These are phyloP conservation scores for Poecilia picta DNA, from an alignment of 2,797 vertebrate species.

Conservation along the genomic window DNA sequence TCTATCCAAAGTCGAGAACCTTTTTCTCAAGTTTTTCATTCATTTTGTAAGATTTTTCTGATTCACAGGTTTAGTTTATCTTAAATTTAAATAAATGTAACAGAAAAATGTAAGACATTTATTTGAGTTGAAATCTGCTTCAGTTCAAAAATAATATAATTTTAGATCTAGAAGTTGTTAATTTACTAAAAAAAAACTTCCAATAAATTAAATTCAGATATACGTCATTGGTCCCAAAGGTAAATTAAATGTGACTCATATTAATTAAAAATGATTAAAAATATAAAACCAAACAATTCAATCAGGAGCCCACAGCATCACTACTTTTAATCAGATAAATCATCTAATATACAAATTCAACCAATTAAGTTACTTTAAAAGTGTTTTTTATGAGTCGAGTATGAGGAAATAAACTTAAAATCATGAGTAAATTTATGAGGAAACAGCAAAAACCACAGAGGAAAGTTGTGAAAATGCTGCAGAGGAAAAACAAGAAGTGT, in stretches of 20 bases:
- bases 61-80: neutral
- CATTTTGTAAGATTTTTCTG: neutral
- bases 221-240: too few species aligned
- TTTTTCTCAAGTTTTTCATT: neutral
- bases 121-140: too few species aligned
- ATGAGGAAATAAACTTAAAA: neutral
- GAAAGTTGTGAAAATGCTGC: slow-evolving; percentile 1
- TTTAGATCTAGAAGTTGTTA: neutral
- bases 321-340: neutral
- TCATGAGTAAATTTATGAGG: neutral
- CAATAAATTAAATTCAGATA: too few species aligned
- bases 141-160: neutral
- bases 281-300: neutral
- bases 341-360: neutral
- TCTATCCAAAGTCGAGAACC: neutral
- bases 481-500: neutral
- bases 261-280: too few species aligned
- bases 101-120: neutral
- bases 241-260: too few species aligned
- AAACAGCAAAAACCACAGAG: neutral
- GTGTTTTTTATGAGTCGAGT: neutral
- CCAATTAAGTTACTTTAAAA: neutral
- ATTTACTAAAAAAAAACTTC: too few species aligned
- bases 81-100: neutral
- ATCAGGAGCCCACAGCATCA: too few species aligned